These are phyloP conservation scores for Cavia aperea DNA, from an alignment of 2,113 vertebrate genomes.

Conservation along the genomic window DNA sequence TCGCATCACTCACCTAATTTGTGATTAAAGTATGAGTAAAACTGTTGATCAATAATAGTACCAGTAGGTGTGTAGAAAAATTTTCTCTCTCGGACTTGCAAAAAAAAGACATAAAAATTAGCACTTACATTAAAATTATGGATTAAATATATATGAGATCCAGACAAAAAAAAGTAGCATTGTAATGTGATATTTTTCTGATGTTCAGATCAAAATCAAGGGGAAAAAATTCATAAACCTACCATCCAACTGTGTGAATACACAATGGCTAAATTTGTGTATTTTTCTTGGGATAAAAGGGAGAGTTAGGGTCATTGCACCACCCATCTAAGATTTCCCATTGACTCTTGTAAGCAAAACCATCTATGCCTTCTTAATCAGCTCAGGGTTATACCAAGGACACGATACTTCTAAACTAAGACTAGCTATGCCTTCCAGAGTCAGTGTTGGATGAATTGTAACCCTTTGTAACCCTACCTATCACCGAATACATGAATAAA, in stretches of 20 bases:
- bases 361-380: no score
- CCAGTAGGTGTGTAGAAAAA: background rate
- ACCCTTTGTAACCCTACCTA: no score
- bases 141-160: background rate
- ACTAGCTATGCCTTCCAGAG: no score
- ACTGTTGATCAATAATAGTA: background rate
- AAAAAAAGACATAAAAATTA: background rate
- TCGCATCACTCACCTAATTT: background rate
- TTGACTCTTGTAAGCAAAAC: no score
- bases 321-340: no score
- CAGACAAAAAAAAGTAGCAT: fast-evolving
- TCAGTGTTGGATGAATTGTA: no score
- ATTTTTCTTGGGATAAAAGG: no score
- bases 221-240: background rate
- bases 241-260: background rate
- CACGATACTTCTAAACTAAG: no score
- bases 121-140: background rate
- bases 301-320: no score
- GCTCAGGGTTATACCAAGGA: no score
- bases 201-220: background rate
- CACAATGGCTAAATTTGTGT: no score
- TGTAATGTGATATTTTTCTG: background rate
- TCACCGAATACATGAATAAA: no score
- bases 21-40: background rate
- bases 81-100: background rate